These are phyloP conservation scores for Porites evermanni DNA, from an alignment of 92 coral and sea anemone genomes.

Conservation along the genomic window DNA sequence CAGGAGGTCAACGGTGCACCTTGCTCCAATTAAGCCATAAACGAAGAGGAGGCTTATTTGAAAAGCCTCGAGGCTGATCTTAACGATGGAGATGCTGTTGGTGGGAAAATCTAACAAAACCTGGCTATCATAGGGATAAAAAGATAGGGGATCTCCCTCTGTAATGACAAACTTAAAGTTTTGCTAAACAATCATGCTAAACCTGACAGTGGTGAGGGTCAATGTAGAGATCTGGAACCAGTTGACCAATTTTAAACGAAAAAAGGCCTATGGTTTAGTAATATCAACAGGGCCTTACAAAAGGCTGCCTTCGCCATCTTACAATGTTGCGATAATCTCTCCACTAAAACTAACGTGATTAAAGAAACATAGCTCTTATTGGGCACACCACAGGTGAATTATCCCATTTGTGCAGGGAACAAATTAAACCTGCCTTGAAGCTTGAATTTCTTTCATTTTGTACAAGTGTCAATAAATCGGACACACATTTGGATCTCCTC, in stretches of 20 bases:
- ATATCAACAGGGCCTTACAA: not conserved
- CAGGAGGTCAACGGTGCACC: not conserved
- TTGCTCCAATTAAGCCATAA: not conserved
- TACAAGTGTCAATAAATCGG: not conserved
- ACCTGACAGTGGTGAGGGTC: not conserved
- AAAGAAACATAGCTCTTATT: not conserved
- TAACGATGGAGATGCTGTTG: not conserved
- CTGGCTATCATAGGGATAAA: not conserved
- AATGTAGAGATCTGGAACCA: not conserved
- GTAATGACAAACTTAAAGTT: not conserved
- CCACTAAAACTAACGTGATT: not conserved
- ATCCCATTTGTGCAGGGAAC: not conserved
- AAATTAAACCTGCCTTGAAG: not conserved
- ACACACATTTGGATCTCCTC: not conserved
- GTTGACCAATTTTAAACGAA: not conserved
- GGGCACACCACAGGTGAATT: not conserved
- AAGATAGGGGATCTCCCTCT: not conserved
- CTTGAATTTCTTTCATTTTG: not conserved
- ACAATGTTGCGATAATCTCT: not conserved
- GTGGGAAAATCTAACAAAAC: not conserved
- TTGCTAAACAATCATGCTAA: not conserved
- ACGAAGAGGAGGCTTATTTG: not conserved
- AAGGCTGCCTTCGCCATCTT: not conserved
- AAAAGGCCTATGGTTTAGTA: not conserved
- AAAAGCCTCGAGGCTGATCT: not conserved